Evolutionary conservation across 2,797 vertebrate genomes (phyloP), one percentile per base, ranked within the genome.

Genomic region (Siniperca undulata): DNA sequence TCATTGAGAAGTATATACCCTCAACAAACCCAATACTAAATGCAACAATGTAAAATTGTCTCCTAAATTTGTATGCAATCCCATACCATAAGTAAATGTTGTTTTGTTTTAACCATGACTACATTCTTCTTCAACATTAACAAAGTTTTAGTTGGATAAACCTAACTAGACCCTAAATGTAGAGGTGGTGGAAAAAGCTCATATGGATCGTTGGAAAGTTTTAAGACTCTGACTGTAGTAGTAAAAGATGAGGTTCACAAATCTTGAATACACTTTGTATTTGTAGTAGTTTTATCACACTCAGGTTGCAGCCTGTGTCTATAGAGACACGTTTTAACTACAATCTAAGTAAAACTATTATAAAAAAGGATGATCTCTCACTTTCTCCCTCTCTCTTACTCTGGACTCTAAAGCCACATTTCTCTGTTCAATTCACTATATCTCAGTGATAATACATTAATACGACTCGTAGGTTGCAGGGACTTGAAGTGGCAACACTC

Each of bases 371-470:
- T 44, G 56, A 56, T n/a, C 55, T 20, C 59, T 69, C 20, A 1
- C 59, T 22, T 1, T 50, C 55, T 55, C 34, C 12, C 38, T 48
- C 7, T 73, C 3, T 53, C 24, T 58, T 17, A 5, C 36, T 72
- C 56, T 72, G 36, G 64, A 68, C 50, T 72, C 56, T 42, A 7
- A 68, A 71, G 61, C 56, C 62, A 52, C 80, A 27, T 67, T 58
- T 75, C 70, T 77, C 46, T 42, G 55, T 61, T 80, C 68, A 27
- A 11, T 56, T 68, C 68, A 56, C 34, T 67, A 81, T 78, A 81
- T 64, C 71, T 78, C 71, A 53, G 55, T 42, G 67, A 68, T 53
- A 72, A 68, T 1, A 69, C 12, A 55, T 59, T 55, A 64, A 74
- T 55, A 36, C 8, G 4, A 53, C 50, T 59, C 0, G 7, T 5